These are phyloP conservation scores for Molossus alvarezi DNA, from an alignment of 2,797 vertebrate genomes.

Conservation along the genomic window DNA sequence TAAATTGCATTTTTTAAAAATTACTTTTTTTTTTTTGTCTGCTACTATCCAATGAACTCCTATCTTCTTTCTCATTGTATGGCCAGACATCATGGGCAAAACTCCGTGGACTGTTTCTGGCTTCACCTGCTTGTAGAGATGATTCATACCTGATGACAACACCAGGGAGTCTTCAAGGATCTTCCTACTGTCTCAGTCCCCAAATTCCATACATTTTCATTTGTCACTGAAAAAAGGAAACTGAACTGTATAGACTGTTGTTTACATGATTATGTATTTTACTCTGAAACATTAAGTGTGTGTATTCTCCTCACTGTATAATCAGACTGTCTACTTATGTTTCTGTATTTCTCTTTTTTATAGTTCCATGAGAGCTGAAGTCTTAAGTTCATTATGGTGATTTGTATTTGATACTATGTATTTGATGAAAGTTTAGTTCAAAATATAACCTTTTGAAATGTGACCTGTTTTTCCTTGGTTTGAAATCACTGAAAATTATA, in stretches of 20 bases:
- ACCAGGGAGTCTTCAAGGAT: too few relatives aligned
- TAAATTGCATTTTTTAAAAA: too few relatives aligned
- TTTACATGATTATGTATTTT: neutral
- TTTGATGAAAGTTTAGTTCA: conserved; percentile 29
- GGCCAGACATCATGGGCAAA: accelerated
- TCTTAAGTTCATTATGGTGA: neutral
- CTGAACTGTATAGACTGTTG: neutral
- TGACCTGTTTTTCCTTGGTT: neutral
- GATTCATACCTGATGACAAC: too few relatives aligned
- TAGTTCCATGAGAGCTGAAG: neutral
- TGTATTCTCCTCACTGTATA: neutral
- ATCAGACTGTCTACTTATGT: neutral
- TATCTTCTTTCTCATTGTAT: neutral
- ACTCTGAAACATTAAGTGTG: neutral
- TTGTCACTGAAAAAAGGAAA: too few relatives aligned
- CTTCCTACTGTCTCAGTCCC: too few relatives aligned
- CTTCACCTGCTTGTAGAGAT: neutral
- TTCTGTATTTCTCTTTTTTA: neutral
- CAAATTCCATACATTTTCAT: too few relatives aligned
- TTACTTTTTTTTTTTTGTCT: neutral
- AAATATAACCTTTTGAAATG: neutral
- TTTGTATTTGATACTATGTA: neutral
- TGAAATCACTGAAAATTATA: neutral
- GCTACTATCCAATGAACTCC: neutral
- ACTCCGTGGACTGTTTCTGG: neutral